Conservation (phyloP, 1,140 invertebrate genomes). For the Eupeodes corollae region DNA sequence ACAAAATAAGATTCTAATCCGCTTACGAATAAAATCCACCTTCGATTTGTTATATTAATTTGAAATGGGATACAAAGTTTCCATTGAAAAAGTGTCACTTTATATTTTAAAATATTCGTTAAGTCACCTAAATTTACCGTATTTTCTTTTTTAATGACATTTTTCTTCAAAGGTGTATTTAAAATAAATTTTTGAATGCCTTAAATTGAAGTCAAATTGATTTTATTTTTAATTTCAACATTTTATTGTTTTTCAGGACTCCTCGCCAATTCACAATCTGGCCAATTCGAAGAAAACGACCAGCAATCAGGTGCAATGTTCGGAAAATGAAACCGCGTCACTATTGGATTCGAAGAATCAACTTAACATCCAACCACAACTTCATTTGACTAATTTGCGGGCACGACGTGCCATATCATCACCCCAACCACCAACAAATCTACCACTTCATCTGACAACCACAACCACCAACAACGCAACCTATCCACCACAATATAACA, state of each 20-base stretch:
- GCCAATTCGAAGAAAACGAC: constrained; percentile 33
- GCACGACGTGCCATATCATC: neutral
- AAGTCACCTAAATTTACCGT: too few species aligned
- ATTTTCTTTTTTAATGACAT: too few species aligned
- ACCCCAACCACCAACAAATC: neutral
- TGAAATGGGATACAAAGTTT: too few species aligned
- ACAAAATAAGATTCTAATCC: too few species aligned
- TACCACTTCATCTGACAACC: neutral
- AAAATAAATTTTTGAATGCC: too few species aligned
- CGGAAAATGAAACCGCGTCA: constrained; percentile 29
- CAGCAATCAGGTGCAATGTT: constrained; percentile 13
- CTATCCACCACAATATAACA: neutral
- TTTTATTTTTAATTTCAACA: neutral
- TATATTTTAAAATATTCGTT: too few species aligned
- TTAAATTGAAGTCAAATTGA: too few species aligned
- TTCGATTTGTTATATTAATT: too few species aligned
- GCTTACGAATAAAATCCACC: too few species aligned
- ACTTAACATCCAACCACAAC: constrained; percentile 22
- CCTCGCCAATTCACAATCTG: constrained; percentile 37
- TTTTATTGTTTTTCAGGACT: constrained; percentile 18
- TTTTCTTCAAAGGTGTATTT: too few species aligned
- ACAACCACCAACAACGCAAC: constrained; percentile 1
- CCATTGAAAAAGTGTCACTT: too few species aligned
- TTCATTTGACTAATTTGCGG: constrained; percentile 1
- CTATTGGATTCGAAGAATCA: constrained; percentile 31